Evolutionary conservation across 2,113 vertebrate genomes (phyloP).

Genomic region (Himantopus leucocephalus): DNA sequence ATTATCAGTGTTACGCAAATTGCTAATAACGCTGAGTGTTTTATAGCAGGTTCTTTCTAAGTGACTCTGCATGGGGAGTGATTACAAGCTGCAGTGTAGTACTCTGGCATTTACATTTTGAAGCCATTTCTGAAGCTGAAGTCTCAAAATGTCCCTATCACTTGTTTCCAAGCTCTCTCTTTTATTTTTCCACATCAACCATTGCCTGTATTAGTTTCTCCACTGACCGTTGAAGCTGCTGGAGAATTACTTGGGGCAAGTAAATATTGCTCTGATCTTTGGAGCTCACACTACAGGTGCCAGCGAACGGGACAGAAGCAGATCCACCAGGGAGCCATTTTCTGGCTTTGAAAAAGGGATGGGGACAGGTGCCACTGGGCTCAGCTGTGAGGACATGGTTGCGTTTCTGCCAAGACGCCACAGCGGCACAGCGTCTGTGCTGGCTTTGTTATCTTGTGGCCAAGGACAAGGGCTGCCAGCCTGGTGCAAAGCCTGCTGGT

Average conservation of each 20-base stretch:
- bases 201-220: neutral
- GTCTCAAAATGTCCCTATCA: neutral
- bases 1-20: neutral
- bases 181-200: neutral
- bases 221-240: neutral
- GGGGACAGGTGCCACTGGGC: too few species aligned
- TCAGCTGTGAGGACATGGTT: neutral
- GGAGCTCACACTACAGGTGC: neutral
- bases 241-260: neutral
- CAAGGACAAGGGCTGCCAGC: neutral
- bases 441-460: neutral
- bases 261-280: neutral
- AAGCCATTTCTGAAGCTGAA: neutral
- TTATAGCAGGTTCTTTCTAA: neutral
- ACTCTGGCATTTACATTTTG: neutral
- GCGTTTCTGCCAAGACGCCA: fast-evolving
- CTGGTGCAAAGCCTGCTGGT: neutral
- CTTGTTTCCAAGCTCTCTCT: neutral
- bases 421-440: fast-evolving
- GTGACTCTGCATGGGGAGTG: neutral
- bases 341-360: neutral
- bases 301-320: neutral
- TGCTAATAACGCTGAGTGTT: neutral
- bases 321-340: neutral
- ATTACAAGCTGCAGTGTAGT: neutral